Percentiles rank a stretch among this genome's conserved stretches.
Conservation (phyloP, 53 echinoderm and acorn worm species). For the Hippasteria phrygiana region DNA sequence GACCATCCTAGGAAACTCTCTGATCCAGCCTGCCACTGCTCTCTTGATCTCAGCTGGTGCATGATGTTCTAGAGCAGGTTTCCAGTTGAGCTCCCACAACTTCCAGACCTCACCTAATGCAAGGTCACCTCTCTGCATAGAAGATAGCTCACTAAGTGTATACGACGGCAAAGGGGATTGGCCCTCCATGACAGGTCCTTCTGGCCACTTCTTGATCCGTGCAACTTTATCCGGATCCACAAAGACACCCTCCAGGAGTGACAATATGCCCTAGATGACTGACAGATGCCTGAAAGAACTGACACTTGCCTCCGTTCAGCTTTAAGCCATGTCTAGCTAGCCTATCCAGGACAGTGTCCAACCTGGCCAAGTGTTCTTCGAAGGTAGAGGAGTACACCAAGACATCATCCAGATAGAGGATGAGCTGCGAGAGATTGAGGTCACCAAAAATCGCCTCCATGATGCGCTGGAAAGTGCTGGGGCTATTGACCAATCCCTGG, state of each 20-base stretch:
- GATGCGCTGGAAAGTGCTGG: slow-evolving; percentile 17
- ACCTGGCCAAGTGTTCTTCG: slow-evolving; percentile 47
- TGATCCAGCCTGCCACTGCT: not conserved
- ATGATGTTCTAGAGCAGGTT: not conserved
- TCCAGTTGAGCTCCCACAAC: not conserved
- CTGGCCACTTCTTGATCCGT: slow-evolving; percentile 49
- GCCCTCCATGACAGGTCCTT: too few species aligned
- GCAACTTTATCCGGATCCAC: slow-evolving; percentile 64
- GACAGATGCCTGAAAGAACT: slow-evolving; percentile 38
- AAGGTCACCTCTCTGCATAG: too few species aligned
- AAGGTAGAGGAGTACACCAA: slow-evolving; percentile 20
- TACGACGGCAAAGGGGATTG: too few species aligned
- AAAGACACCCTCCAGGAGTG: slow-evolving; percentile 35
- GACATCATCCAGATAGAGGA: slow-evolving; percentile 20
- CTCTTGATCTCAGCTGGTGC: not conserved
- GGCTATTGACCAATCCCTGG: not conserved
- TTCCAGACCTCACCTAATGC: slow-evolving; percentile 9
- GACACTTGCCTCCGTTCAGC: too few species aligned
- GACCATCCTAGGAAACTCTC: not conserved
- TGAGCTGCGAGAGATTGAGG: not conserved
- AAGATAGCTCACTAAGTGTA: too few species aligned
- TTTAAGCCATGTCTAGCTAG: slow-evolving; percentile 22
- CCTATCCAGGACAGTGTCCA: slow-evolving; percentile 33
- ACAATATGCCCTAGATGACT: slow-evolving; percentile 65
- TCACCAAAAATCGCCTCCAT: slow-evolving; percentile 35